Evolutionary conservation across 2,113 vertebrate genomes (phyloP).

Genomic region (Puntigrus tetrazona): DNA sequence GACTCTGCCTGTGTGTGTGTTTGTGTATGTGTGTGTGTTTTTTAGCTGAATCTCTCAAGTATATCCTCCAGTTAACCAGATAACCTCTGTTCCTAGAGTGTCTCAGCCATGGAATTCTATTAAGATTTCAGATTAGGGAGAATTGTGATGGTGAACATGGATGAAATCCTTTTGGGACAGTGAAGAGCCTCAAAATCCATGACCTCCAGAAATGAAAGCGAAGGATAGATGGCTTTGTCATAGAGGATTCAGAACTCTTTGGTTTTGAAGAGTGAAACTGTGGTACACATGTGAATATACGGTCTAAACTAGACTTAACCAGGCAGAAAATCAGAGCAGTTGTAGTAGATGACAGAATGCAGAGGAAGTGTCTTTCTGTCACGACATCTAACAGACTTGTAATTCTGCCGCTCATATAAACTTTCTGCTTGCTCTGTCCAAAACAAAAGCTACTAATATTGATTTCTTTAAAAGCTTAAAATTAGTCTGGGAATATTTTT

Average conservation of each 20-base stretch:
- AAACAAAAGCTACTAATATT: conserved; percentile 29
- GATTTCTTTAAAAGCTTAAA: conserved; percentile 46
- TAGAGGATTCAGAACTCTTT: background rate
- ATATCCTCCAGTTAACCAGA: conserved; percentile 66
- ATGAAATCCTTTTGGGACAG: conserved; percentile 34
- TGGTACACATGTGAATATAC: background rate
- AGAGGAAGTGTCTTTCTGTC: conserved; percentile 29
- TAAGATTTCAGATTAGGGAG: conserved; percentile 61
- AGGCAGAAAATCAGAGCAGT: conserved; percentile 33
- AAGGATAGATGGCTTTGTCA: conserved; percentile 43
- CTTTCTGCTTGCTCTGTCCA: conserved; percentile 45
- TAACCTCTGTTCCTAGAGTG: conserved; percentile 51
- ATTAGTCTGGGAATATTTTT: conserved; percentile 49
- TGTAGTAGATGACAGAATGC: conserved; percentile 35
- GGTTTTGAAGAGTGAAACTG: background rate
- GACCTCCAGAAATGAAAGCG: conserved; percentile 61
- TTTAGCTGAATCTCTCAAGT: conserved; percentile 62
- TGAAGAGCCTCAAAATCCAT: conserved; percentile 3
- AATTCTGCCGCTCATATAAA: conserved; percentile 38
- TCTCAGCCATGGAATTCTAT: conserved; percentile 68
- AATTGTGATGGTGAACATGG: conserved; percentile 50
- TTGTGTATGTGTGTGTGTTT: background rate
- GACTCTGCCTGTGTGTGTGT: background rate
- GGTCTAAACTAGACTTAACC: background rate
- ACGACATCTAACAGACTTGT: conserved; percentile 39